phyloP scores from a whole-genome alignment of 2,888 invertebrate species.

The Xylota segnis region DNA sequence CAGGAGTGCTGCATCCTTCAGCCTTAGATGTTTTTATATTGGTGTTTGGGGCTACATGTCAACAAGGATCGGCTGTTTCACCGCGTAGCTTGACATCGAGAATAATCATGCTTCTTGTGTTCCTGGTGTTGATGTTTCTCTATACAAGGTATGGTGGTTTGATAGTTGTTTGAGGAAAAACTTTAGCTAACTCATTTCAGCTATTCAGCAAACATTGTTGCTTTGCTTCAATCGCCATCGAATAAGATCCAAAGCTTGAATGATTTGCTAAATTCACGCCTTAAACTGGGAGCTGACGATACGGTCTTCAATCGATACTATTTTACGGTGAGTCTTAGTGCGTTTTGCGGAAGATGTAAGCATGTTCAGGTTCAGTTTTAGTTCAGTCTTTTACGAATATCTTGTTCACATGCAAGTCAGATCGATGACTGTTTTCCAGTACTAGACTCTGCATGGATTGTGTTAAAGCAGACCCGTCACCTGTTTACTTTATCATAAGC shows the following conservation, averaged over 20 bases:
- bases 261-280: slow-evolving; percentile 88
- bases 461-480: no score
- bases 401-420: no score
- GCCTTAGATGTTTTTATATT: slow-evolving; percentile 86
- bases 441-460: no score
- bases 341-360: no score
- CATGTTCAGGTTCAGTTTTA: no score
- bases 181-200: slow-evolving; percentile 82
- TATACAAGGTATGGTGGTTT: slow-evolving; percentile 85
- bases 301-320: slow-evolving; percentile 89
- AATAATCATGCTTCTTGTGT: slow-evolving; percentile 87
- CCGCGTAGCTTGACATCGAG: slow-evolving; percentile 83
- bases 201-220: slow-evolving; percentile 91
- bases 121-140: slow-evolving; percentile 88
- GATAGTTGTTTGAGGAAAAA: neutral
- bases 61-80: slow-evolving; percentile 85
- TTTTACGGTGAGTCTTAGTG: slow-evolving; percentile 87
- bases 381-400: no score
- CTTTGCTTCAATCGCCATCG: slow-evolving; percentile 90
- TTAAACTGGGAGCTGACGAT: slow-evolving; percentile 89
- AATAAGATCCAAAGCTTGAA: slow-evolving; percentile 87
- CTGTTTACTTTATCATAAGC: no score
- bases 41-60: slow-evolving; percentile 87
- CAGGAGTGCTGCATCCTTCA: slow-evolving; percentile 84
- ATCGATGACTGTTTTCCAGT: no score